A percentile compares a stretch with the other conserved stretches of the same genome.
phyloP scores from a whole-genome alignment of 2,113 vertebrate genomes.

The Ivindomyrus marchei region DNA sequence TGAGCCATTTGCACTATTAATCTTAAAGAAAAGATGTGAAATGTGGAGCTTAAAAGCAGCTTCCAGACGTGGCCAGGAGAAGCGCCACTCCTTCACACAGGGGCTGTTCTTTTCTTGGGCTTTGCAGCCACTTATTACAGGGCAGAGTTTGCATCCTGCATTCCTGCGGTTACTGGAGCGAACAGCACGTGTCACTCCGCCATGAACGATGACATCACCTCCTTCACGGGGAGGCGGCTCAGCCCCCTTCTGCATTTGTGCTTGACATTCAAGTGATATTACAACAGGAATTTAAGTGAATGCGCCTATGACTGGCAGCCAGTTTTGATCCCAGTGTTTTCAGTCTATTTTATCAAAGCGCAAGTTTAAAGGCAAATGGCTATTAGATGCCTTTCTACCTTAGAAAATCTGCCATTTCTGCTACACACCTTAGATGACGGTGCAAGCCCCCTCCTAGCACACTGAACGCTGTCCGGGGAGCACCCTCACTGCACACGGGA shows the following conservation, averaged over 20 bases:
- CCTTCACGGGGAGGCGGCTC: neutral
- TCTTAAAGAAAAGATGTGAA: neutral
- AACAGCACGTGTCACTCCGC: neutral
- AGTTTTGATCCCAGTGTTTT: neutral
- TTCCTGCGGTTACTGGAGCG: neutral
- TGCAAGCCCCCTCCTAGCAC: neutral
- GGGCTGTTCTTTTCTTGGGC: neutral
- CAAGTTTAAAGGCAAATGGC: neutral
- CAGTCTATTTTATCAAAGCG: neutral
- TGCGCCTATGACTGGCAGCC: neutral
- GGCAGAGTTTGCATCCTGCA: neutral
- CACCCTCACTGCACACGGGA: neutral
- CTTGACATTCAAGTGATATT: neutral
- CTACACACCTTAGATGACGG: neutral
- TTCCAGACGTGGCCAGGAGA: neutral
- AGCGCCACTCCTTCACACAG: neutral
- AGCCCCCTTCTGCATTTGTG: neutral
- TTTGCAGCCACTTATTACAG: neutral
- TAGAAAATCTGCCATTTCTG: neutral
- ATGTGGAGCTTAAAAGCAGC: neutral
- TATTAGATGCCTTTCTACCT: neutral
- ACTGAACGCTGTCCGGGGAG: neutral
- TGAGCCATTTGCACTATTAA: neutral
- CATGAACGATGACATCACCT: neutral
- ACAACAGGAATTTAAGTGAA: neutral